Evolutionary conservation across 1,140 invertebrate species (phyloP).

Genomic region (Listronotus bonariensis): DNA sequence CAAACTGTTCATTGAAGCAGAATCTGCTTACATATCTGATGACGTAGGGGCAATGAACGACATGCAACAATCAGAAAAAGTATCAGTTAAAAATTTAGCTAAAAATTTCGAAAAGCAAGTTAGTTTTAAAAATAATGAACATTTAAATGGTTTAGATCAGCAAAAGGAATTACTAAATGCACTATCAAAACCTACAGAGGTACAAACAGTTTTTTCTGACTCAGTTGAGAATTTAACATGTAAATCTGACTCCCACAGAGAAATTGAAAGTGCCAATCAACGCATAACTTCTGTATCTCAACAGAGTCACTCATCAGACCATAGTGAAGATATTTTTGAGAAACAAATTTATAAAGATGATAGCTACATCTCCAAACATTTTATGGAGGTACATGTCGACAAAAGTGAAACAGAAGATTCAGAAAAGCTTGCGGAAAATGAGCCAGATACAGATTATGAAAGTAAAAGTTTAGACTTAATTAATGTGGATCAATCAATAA

Average conservation of each 20-base stretch:
- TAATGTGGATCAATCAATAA: slow-evolving; percentile 42
- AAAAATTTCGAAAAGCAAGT: slow-evolving; percentile 40
- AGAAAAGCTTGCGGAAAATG: slow-evolving; percentile 56
- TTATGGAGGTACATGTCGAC: slow-evolving; percentile 59
- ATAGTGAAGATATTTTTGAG: slow-evolving; percentile 27
- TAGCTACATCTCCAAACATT: slow-evolving; percentile 53
- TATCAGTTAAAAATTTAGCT: slow-evolving; percentile 39
- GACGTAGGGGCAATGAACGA: not conserved
- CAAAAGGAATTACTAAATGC: too few relatives aligned
- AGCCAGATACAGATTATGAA: slow-evolving; percentile 55
- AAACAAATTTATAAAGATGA: slow-evolving; percentile 36
- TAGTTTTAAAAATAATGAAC: slow-evolving; percentile 1
- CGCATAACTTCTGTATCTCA: slow-evolving; percentile 42
- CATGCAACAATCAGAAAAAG: slow-evolving; percentile 21
- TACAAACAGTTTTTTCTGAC: too few relatives aligned
- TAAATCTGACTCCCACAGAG: slow-evolving; percentile 40
- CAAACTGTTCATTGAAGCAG: too few relatives aligned
- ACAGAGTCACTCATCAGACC: slow-evolving; percentile 42
- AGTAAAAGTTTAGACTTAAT: slow-evolving; percentile 42
- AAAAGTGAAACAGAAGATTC: slow-evolving; percentile 60
- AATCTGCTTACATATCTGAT: too few relatives aligned
- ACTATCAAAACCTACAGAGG: too few relatives aligned
- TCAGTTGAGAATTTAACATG: too few relatives aligned
- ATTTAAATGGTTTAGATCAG: too few relatives aligned
- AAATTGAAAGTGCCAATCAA: slow-evolving; percentile 37